Conservation (phyloP, 2,888 invertebrate genomes). For the Tanytarsus gracilentus region DNA sequence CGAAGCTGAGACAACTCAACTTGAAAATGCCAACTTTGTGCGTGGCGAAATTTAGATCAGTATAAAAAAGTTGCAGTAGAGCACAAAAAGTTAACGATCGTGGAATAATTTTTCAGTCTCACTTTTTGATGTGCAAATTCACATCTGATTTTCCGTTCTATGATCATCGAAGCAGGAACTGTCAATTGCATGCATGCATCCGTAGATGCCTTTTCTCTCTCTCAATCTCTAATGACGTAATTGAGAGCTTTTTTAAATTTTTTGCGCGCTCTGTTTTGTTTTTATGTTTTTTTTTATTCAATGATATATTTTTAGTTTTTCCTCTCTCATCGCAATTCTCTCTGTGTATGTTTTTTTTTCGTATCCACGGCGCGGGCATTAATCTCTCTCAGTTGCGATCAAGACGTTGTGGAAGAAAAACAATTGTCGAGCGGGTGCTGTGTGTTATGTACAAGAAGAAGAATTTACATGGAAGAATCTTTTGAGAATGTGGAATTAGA, state of each 20-base stretch:
- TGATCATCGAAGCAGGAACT: conserved; percentile 1
- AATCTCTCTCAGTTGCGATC: conserved; percentile 2
- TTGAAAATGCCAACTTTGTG: no score
- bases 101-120: no score
- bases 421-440: background rate
- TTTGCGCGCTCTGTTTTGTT: conserved; percentile 4
- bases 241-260: background rate
- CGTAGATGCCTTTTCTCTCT: background rate
- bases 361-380: background rate
- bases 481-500: background rate
- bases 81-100: no score
- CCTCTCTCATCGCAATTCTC: background rate
- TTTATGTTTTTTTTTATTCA: background rate
- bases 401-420: conserved; percentile 1
- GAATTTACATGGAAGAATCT: background rate
- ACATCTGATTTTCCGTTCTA: conserved; percentile 1
- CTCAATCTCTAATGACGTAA: background rate
- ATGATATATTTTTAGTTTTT: conserved; percentile 8
- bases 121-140: no score
- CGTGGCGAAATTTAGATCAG: no score
- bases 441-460: background rate
- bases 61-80: no score
- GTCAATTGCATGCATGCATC: conserved; percentile 1
- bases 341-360: background rate
- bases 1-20: no score